Conservation (phyloP, 2,113 vertebrate species). For the Anhinga anhinga region DNA sequence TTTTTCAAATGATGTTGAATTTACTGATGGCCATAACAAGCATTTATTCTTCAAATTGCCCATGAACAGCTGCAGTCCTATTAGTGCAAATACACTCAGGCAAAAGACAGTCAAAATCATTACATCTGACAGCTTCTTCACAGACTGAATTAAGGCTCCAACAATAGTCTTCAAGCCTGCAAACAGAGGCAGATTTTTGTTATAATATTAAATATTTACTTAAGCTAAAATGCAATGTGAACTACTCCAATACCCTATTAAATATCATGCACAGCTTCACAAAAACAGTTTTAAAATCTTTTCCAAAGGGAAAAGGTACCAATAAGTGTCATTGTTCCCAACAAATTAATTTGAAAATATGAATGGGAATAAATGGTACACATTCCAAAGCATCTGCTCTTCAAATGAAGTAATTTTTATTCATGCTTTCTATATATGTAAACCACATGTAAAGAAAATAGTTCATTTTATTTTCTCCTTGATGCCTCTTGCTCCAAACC, state of each 20-base stretch:
- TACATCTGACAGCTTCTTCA: slow-evolving; percentile 94
- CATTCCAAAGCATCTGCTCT: background rate
- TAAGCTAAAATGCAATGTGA: background rate
- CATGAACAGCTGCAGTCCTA: slow-evolving; percentile 95
- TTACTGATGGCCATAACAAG: slow-evolving; percentile 51
- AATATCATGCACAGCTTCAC: slow-evolving; percentile 48
- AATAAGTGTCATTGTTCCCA: background rate
- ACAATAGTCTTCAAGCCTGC: slow-evolving; percentile 96
- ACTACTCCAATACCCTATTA: background rate
- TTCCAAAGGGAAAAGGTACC: background rate
- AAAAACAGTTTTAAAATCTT: background rate
- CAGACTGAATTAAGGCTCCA: slow-evolving; percentile 93
- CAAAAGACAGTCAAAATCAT: slow-evolving; percentile 99
- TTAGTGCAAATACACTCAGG: slow-evolving; percentile 95
- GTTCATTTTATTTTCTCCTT: background rate
- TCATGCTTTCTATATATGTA: background rate
- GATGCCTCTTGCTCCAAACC: slow-evolving; percentile 61
- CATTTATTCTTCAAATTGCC: slow-evolving; percentile 90
- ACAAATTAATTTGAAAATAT: background rate
- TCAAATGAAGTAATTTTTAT: background rate
- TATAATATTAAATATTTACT: background rate
- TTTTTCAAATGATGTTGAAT: slow-evolving; percentile 25
- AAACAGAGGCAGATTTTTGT: background rate
- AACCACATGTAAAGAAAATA: background rate
- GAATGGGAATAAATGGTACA: background rate